These are phyloP conservation scores for Prietella phreatophila DNA, from an alignment of 2,113 vertebrate genomes.

Conservation along the genomic window DNA sequence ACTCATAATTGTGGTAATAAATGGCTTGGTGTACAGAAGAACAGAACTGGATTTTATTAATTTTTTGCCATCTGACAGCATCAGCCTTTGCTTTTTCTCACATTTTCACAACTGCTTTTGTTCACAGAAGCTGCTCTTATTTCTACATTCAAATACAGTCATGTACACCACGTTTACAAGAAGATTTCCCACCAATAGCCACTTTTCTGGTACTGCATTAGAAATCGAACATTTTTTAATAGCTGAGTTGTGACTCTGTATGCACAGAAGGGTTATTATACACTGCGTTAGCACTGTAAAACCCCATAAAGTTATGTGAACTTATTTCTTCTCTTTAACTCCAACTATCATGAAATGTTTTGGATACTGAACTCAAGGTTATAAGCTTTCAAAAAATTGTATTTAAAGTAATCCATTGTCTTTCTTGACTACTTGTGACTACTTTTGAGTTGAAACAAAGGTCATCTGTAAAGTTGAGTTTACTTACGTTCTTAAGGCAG, in stretches of 20 bases:
- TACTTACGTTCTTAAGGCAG: too few species aligned
- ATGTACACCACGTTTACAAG: background rate
- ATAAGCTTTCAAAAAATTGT: too few species aligned
- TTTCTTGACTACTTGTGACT: too few species aligned
- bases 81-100: background rate
- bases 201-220: background rate
- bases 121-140: background rate
- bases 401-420: too few species aligned
- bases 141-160: background rate
- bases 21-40: slow-evolving; percentile 4
- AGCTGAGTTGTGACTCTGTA: background rate
- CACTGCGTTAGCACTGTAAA: background rate
- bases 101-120: background rate
- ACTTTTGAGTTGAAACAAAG: too few species aligned
- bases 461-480: too few species aligned
- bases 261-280: background rate
- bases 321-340: too few species aligned
- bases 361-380: too few species aligned
- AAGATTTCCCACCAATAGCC: background rate
- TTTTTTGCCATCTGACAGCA: background rate
- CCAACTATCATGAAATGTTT: too few species aligned
- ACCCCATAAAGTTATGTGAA: too few species aligned
- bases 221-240: background rate
- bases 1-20: slow-evolving; percentile 28
- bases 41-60: background rate